Evolutionary conservation across 2,888 invertebrate genomes (phyloP), one percentile per base, ranked within the genome.

Genomic region (Geophilus truncorum): DNA sequence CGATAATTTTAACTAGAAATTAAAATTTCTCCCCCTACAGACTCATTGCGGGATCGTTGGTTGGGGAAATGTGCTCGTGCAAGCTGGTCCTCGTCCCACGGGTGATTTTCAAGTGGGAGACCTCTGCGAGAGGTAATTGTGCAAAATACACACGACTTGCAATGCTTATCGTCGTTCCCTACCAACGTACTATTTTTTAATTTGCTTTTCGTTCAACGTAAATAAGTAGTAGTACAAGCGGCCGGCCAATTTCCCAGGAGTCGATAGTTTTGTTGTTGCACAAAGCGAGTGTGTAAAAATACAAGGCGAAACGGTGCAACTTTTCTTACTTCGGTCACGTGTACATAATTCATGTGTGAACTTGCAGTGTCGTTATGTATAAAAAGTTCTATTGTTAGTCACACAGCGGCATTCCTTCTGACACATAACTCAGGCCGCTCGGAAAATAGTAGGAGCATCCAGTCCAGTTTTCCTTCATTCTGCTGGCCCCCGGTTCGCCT

Each of bases 1-100:
- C 18, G 75, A 75, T 75, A 75, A 75, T 75, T 75, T 23, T 75
- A 75, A 75, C 28, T 75, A 75, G 30, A 75, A 32, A 75, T 75
- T 75, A 75, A 75, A 75, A 75, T 75, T 75, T 32, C 18, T n/a
- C n/a, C 75, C 32, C 51, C 51, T n/a, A 51, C 18, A 51, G 51
- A 51, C 51, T 51, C 51, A 51, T 51, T 51, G 51, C 51, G 51
- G 51, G 51, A 51, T 51, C 18, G 51, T 51, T 51, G 51, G 51
- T 51, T 51, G 51, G 51, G 51, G 51, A 51, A 51, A 51, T 51
- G 51, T 51, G 51, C 51, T 51, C 51, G 51, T 51, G 51, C 51
- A 51, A 32, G 51, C 51, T 51, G 51, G 51, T 51, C 51, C 18
- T 51, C 7, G 51, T 51, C 51, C 51, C 51, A n/a, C 18, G 51